Percentiles rank a stretch among this genome's conserved stretches.
Evolutionary conservation across 2,888 invertebrate genomes (phyloP).

Genomic region (Leptinotarsa juncta): DNA sequence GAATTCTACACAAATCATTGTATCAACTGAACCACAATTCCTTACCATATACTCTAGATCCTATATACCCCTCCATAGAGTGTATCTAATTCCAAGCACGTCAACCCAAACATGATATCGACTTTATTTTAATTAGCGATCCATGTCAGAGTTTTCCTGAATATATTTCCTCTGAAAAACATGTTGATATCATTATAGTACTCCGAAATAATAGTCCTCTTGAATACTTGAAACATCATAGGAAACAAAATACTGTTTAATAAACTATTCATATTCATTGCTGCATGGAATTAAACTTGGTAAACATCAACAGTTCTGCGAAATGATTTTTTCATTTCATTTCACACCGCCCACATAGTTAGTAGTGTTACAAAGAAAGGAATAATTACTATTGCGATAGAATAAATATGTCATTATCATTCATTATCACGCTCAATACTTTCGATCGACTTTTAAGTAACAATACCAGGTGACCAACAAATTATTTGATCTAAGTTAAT

Average conservation of each 20-base stretch:
- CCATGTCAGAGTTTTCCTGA: not conserved
- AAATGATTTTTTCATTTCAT: conserved; percentile 33
- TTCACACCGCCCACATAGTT: conserved; percentile 35
- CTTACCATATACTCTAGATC: too few relatives aligned
- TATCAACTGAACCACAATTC: too few relatives aligned
- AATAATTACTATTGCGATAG: conserved; percentile 31
- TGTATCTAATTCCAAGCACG: too few relatives aligned
- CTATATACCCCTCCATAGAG: too few relatives aligned
- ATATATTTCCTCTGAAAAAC: not conserved
- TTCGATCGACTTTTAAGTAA: conserved; percentile 7
- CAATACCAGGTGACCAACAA: conserved; percentile 9
- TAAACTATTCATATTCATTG: conserved; percentile 33
- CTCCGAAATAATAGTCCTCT: conserved; percentile 8
- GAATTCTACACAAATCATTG: too few relatives aligned
- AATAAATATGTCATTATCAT: conserved; percentile 31
- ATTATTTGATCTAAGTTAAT: not conserved
- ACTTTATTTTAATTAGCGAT: not conserved
- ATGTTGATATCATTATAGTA: conserved; percentile 10
- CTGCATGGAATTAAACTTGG: conserved; percentile 30
- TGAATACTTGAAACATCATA: conserved; percentile 10
- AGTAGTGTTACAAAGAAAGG: conserved; percentile 30
- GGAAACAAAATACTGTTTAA: conserved; percentile 17
- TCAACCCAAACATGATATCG: too few relatives aligned
- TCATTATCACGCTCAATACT: conserved; percentile 21
- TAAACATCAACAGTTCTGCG: conserved; percentile 45